Percentiles rank a stretch among this genome's conserved stretches.
These are phyloP conservation scores for Panulirus ornatus DNA, from an alignment of 1,140 invertebrate genomes.

Conservation along the genomic window DNA sequence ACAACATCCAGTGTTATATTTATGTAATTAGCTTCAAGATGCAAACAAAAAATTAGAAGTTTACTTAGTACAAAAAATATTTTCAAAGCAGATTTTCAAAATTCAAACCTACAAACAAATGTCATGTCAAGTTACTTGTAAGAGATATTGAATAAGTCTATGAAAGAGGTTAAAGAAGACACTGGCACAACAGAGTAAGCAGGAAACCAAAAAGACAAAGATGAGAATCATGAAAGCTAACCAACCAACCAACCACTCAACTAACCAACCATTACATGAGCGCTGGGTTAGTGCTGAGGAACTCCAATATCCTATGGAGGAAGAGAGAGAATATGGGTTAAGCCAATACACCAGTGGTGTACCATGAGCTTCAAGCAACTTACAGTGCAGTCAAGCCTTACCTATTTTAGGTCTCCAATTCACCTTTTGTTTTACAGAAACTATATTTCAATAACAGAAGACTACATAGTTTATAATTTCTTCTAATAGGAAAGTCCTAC, in stretches of 20 bases:
- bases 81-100: background rate
- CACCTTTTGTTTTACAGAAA: background rate
- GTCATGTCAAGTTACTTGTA: background rate
- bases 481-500: background rate
- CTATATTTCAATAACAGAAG: background rate
- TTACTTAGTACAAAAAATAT: background rate
- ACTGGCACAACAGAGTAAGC: conserved; percentile 17
- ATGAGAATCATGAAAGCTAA: conserved; percentile 7
- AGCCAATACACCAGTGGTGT: conserved; percentile 50
- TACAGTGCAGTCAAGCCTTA: conserved; percentile 65
- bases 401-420: conserved; percentile 23
- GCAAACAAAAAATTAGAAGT: background rate
- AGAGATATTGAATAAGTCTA: background rate
- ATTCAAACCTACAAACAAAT: background rate
- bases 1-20: background rate
- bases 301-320: conserved; percentile 70
- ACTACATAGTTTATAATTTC: background rate
- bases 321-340: conserved; percentile 62
- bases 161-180: conserved; percentile 2
- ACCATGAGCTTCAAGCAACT: conserved; percentile 51
- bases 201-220: conserved; percentile 1
- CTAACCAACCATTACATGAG: conserved; percentile 71
- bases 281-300: conserved; percentile 73
- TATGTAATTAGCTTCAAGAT: background rate
- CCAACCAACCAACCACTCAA: conserved; percentile 61